Base-by-base conservation (phyloP, 2,113 vertebrate genomes). In the Podocnemis expansa region DNA sequence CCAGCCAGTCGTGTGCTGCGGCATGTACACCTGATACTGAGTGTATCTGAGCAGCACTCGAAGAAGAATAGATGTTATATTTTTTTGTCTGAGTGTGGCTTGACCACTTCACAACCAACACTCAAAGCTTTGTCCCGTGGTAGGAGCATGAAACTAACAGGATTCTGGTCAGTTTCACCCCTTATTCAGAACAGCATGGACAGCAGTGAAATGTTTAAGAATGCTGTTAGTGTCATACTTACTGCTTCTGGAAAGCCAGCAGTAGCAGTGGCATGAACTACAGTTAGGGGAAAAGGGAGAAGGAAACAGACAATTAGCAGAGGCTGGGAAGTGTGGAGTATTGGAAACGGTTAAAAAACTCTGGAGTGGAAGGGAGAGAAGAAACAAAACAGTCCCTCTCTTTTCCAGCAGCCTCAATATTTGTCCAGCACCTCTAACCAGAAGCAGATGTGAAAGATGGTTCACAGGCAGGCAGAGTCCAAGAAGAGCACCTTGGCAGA, bases 261-360 rank as follows among this genome's bases (percentile, higher is more conserved):
- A 25, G 27, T 0, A 0, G 21, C 25, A 89, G 22, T 45, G 84
- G 12, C 1, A 1, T 86, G 54, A 3, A 75, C 45, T 67, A 29
- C 22, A 41, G 10, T 4, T 11, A 0, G 63, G 56, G 67, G 70
- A 56, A 85, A 58, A 82, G 25, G 12, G 14, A 76, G 38, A 70
- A 70, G 21, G 38, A 43, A 75, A n/a, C 2, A 82, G 2, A 9
- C 10, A 7, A 75, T 75, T 14, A 51, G 13, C 14, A 27, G 29
- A 58, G 56, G 24, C 29, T 58, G 27, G 56, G 24, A 58, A 27
- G 56, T 27, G 56, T 58, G 21, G 21, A 27, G 56, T 58, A 73
- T 41, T 73, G 70, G 21, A 73, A 75, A 43, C 67, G 0, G 4
- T 17, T 2, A n/a, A 78, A 90, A 89, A 45, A 60, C 89, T 90